Evolutionary conservation across 2,888 invertebrate genomes (phyloP), one percentile per base, ranked within the genome.

Genomic region (Drosophila demipolita): DNA sequence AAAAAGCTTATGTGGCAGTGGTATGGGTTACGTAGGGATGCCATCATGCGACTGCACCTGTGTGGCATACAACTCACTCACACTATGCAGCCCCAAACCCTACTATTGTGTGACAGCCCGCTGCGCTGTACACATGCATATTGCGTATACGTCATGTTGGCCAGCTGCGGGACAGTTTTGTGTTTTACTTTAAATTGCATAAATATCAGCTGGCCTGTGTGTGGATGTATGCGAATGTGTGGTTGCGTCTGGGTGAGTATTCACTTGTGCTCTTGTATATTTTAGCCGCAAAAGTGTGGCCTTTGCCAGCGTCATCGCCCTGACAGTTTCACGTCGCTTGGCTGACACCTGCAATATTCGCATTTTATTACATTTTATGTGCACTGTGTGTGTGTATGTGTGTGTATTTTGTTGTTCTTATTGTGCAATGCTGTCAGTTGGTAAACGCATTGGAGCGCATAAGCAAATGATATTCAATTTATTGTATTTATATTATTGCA

Each of bases 391-490:
- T 42, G 11, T 53, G 23, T 17, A 29, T 75, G 55, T 60, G 33
- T 63, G 6, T 29, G 6, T 29, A 29, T 40, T 35, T 57, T 60
- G 53, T 62, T 58, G 35, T 40, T 69, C 66, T 61, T 72, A 50
- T 55, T 76, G 62, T 57, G 67, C 66, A 61, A 59, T 58, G n/a
- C 70, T 86, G 90, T 82, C 90, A 82, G 82, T 89, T 77, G 83
- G 75, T 71, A 77, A 87, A 73, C 52, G 89, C 90, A 88, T 73
- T 76, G 83, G 75, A 83, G 75, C 90, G 90, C 76, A 90, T 86
- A 88, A 87, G 83, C 90, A 87, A 87, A 87, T 87, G 87, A 87
- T 87, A 83, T 87, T 87, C 90, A 87, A 87, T 87, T 90, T 86
- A 83, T 90, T 80, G 74, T 74, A 77, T 76, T 75, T 75, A 78